Conservation (phyloP, 2,888 invertebrate genomes). For the Nomada hirtipes region DNA sequence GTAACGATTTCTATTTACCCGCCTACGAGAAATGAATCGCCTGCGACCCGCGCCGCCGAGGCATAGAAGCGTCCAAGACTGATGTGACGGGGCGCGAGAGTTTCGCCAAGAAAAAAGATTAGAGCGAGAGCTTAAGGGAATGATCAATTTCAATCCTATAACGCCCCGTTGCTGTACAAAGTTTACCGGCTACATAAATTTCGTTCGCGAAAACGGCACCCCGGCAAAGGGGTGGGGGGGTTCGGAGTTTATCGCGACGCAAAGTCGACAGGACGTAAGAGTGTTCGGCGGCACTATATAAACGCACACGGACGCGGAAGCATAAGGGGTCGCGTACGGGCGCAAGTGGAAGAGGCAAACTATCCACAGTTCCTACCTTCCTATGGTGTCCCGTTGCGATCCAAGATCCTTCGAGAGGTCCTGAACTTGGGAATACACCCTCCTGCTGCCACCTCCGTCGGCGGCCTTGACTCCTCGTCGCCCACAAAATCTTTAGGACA, state of each 20-base stretch:
- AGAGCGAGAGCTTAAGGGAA: no score
- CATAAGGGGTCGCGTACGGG: constrained; percentile 10
- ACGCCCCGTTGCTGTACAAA: not conserved
- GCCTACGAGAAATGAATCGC: no score
- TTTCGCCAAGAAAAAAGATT: no score
- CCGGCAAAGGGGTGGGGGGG: not conserved
- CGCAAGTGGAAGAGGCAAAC: constrained; percentile 40
- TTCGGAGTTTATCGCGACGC: constrained; percentile 41
- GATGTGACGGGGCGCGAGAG: no score
- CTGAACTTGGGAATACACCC: constrained; percentile 61
- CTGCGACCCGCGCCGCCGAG: no score
- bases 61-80: no score
- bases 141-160: no score
- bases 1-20: no score
- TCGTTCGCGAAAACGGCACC: not conserved
- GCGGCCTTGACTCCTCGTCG: constrained; percentile 59
- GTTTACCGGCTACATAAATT: not conserved
- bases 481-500: constrained; percentile 47
- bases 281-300: constrained; percentile 27
- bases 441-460: constrained; percentile 60
- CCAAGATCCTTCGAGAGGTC: constrained; percentile 51
- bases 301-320: constrained; percentile 1
- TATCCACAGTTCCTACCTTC: constrained; percentile 60
- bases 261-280: constrained; percentile 38
- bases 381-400: constrained; percentile 54